Evolutionary conservation across 2,888 invertebrate genomes (phyloP), one percentile per base, ranked within the genome.

Genomic region (Microctonus brassicae): DNA sequence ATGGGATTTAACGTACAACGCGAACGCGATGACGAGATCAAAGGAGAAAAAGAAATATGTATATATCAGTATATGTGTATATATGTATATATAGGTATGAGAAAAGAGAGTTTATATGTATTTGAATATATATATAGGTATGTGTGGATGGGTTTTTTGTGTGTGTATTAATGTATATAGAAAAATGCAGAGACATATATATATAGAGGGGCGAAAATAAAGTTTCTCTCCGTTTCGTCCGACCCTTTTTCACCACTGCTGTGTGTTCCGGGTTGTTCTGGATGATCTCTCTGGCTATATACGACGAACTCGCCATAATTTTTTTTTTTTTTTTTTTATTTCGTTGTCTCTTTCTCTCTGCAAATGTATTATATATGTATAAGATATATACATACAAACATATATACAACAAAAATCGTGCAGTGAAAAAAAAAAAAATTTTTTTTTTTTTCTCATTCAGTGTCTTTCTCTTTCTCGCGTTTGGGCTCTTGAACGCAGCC

Each of bases 241-340:
- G 17, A 17, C 47, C 47, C 47, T 47, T 47, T 47, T 47, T 47
- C 47, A 47, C 47, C 17, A 47, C n/a, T 47, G 17, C n/a, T n/a
- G n/a, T n/a, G n/a, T n/a, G n/a, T 47, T 47, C 47, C 47, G 47
- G 47, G 47, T 47, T 47, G 47, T 47, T 47, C 47, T 47, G 47
- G 47, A 47, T 47, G 17, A 47, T 47, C 17, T 47, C 47, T 47
- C 17, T 17, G 4, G 17, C 47, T n/a, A 17, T n/a, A 17, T 47
- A 47, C 47, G 47, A 47, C 47, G 47, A 47, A 47, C 17, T 47
- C 47, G 17, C 17, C 47, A 47, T 47, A 29, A 29, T 29, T 29
- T 29, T 17, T 47, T 17, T 17, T 29, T 17, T 47, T 17, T 17
- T 47, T 47, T 47, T 47, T 47, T 17, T 47, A 17, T 17, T 17